Base-by-base conservation (phyloP, 2,797 vertebrate genomes). In the Euphonia xanthogaster region DNA sequence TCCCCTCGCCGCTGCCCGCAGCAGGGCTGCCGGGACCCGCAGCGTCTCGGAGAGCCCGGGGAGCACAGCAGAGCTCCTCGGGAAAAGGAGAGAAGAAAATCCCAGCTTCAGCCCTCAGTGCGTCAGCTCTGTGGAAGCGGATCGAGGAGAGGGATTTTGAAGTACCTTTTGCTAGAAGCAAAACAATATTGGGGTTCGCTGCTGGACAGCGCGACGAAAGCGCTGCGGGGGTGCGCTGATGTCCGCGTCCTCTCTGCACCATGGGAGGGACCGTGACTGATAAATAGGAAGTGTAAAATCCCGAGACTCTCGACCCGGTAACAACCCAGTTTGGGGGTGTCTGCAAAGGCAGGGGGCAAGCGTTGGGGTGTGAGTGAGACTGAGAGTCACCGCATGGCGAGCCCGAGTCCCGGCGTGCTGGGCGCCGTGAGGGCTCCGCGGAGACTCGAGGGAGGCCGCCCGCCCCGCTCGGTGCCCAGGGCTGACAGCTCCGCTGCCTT, bases 181-280 rank as follows among this genome's bases (percentile, higher is more conserved):
- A 21, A 82, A 10, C 33, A 10, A 1, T 25, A 2, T 8, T 7
- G 8, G 54, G 33, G 47, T 33, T 79, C 23, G 11, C 30, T 57
- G 24, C 31, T 17, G 54, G 35, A 24, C 37, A 35, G 66, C 9
- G 2, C 7, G 67, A 19, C 0, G 2, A 11, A 21, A 50, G 57
- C 1, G 1, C 21, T 2, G 12, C 2, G 15, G 33, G 6, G 2
- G 12, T 9, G 33, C 22, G 2, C 31, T 10, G 58, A 6, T 42
- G 33, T 21, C 45, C 24, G 9, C 9, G 7, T 75, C 54, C 28
- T 35, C 35, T n/a, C 51, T 23, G 30, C 73, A 28, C 4, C 20
- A 2, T 4, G 1, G 24, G 18, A 76, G 21, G 47, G 50, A 47
- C 16, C 14, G 4, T 10, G 31, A 14, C 65, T 37, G 35, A 40